Conservation (phyloP, 2,888 invertebrate genomes). For the Catocala fraxini region DNA sequence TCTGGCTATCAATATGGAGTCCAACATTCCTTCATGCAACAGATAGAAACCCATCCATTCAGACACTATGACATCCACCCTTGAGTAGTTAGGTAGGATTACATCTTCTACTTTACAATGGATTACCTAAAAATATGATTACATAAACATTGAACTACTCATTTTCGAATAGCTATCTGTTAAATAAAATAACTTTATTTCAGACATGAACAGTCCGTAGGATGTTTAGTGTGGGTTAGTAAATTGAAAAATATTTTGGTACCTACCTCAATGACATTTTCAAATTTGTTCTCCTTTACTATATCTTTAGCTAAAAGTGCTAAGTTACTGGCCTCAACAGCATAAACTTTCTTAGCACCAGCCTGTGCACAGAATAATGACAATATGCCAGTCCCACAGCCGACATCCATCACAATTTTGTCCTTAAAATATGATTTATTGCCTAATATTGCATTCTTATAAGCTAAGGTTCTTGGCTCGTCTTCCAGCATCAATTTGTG, state of each 20-base stretch:
- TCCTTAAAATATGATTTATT: slow-evolving; percentile 90
- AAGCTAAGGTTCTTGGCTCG: slow-evolving; percentile 91
- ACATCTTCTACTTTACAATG: slow-evolving; percentile 93
- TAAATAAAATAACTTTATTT: background rate
- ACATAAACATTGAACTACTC: background rate
- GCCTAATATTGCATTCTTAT: slow-evolving; percentile 92
- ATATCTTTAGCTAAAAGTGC: slow-evolving; percentile 89
- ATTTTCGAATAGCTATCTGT: too few species aligned
- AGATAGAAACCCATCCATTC: slow-evolving; percentile 99
- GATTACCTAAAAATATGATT: slow-evolving; percentile 86
- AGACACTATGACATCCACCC: slow-evolving; percentile 96
- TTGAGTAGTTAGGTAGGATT: slow-evolving; percentile 87
- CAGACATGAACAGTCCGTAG: too few species aligned
- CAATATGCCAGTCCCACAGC: slow-evolving; percentile 95
- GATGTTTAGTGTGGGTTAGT: too few species aligned
- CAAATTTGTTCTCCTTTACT: slow-evolving; percentile 90
- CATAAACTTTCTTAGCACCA: slow-evolving; percentile 95
- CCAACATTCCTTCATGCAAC: slow-evolving; percentile 98
- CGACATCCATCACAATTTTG: slow-evolving; percentile 95
- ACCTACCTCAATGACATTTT: slow-evolving; percentile 90
- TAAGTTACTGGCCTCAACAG: slow-evolving; percentile 93
- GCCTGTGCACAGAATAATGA: slow-evolving; percentile 96
- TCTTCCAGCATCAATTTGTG: slow-evolving; percentile 94
- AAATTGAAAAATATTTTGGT: background rate
- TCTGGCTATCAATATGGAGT: slow-evolving; percentile 94